Evolutionary conservation across 1,140 invertebrate genomes (phyloP).

Genomic region (Drusus annulatus): DNA sequence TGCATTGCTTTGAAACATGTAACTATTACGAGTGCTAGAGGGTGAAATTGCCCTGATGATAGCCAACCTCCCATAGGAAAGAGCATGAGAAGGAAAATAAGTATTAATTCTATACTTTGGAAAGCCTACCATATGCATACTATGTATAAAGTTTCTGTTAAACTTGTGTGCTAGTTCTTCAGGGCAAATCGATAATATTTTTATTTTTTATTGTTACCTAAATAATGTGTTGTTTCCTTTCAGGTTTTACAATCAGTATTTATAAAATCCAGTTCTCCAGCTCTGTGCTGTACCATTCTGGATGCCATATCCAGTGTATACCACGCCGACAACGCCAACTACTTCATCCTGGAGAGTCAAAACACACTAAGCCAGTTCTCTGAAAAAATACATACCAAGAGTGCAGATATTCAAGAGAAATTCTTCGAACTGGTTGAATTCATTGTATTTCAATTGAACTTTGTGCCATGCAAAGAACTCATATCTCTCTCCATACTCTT

Average conservation of each 20-base stretch:
- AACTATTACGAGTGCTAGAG: no score
- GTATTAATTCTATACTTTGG: no score
- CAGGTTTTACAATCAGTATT: constrained; percentile 96
- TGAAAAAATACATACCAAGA: constrained; percentile 94
- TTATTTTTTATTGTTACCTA: no score
- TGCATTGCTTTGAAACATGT: no score
- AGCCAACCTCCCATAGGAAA: no score
- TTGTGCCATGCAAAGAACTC: constrained; percentile 98
- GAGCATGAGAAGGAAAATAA: no score
- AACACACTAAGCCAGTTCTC: constrained; percentile 96
- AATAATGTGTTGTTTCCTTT: constrained; percentile 54
- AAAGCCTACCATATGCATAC: no score
- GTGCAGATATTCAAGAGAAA: constrained; percentile 93
- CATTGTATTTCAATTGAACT: constrained; percentile 97
- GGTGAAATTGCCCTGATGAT: no score
- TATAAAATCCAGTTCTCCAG: constrained; percentile 87
- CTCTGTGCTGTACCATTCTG: constrained; percentile 90
- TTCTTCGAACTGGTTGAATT: constrained; percentile 97
- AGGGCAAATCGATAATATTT: no score
- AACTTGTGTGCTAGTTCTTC: no score
- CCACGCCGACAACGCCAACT: constrained; percentile 98
- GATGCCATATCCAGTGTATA: constrained; percentile 98
- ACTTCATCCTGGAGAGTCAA: constrained; percentile 97
- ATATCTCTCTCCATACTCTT: constrained; percentile 95
- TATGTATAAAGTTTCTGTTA: no score